Base-by-base conservation (phyloP, 2,113 vertebrate genomes). In the Tiliqua scincoides region DNA sequence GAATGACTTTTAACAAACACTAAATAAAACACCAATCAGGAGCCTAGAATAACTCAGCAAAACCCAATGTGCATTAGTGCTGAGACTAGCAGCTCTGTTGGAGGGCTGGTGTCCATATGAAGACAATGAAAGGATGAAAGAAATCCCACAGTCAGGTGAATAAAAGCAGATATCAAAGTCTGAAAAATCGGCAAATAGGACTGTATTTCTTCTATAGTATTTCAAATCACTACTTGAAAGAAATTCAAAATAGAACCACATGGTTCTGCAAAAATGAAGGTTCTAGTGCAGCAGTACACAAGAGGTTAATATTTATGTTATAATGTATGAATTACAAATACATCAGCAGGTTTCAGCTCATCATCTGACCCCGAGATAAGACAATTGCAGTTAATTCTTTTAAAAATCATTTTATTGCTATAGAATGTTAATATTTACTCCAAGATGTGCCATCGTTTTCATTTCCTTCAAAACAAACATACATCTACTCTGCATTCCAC, bases 381-480 rank as follows among this genome's bases (percentile, higher is more conserved):
- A 78, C 85, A 93, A 37, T 15, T 59, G 72, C 37, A 94, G 77
- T 67, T 89, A 93, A 63, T 93, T 48, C 87, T 89, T 79, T 32
- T 18, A 73, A 52, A 91, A 72, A 88, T 90, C 62, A 78, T 52
- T 92, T 90, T 90, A 35, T 52, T 92, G 79, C 73, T 65, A 82
- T 25, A 86, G 89, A 95, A 91, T 86, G 89, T 92, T 59, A 17
- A 93, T 94, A 92, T 80, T 87, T 95, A 92, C 63, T 25, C 73
- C 75, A 89, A 83, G 79, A 91, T 67, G 91, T 87, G 84, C 86
- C 23, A 83, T 92, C 87, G 87, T 92, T 94, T 93, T 89, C 81
- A 11, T 10, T 68, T 88, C 77, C 17, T 7, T 65, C 90, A 80
- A 2, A 90, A 67, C 62, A 80, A 91, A 93, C 91, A 76, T 54